These are phyloP conservation scores for Scaptomyza graminum DNA, from an alignment of 1,140 invertebrate genomes.

Conservation along the genomic window DNA sequence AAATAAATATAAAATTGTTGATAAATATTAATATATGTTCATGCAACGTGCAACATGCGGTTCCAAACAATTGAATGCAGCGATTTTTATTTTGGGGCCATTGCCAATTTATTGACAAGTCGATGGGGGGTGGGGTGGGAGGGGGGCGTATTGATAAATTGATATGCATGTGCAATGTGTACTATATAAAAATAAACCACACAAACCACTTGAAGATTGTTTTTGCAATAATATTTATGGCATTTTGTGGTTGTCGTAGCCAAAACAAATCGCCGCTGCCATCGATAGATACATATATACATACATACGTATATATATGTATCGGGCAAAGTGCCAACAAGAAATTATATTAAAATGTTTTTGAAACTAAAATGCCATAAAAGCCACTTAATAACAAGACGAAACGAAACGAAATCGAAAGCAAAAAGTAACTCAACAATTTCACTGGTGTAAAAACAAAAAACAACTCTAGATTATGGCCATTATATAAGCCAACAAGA, in stretches of 20 bases:
- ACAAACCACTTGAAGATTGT: constrained; percentile 10
- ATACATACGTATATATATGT: background rate
- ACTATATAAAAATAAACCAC: constrained; percentile 13
- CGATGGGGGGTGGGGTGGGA: too few species aligned
- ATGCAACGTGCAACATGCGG: background rate
- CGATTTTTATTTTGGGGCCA: constrained; percentile 23
- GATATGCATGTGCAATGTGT: background rate
- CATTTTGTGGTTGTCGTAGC: constrained; percentile 10
- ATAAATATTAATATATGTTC: constrained; percentile 29
- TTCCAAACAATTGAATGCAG: constrained; percentile 24
- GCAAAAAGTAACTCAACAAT: constrained; percentile 19
- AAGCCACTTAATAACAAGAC: constrained; percentile 11
- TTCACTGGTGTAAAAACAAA: background rate
- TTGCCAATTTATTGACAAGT: constrained; percentile 23
- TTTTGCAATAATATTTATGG: constrained; percentile 19
- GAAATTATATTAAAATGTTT: constrained; percentile 4
- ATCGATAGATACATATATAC: background rate
- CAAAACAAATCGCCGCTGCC: constrained; percentile 22
- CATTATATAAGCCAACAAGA: constrained; percentile 30
- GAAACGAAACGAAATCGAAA: constrained; percentile 34
- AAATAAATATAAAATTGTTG: constrained; percentile 24
- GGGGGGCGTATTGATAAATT: background rate
- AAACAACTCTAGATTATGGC: constrained; percentile 11
- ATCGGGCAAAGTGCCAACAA: constrained; percentile 33
- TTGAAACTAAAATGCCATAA: background rate